phyloP scores from a whole-genome alignment of 2,113 vertebrate genomes.

The Chlamydotis undulata region DNA sequence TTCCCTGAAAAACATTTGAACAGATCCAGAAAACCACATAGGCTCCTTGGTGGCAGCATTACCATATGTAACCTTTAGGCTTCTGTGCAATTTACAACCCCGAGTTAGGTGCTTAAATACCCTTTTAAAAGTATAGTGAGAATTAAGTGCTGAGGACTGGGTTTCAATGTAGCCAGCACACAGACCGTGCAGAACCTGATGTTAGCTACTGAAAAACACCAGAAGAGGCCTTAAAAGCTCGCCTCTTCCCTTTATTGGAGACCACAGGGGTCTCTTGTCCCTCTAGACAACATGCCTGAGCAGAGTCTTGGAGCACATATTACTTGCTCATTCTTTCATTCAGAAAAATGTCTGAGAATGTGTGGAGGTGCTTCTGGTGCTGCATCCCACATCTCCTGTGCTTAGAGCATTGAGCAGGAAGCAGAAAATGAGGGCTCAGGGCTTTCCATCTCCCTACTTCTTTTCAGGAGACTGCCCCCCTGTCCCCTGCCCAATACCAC shows the following conservation, averaged over 20 bases:
- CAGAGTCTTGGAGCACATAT: not conserved
- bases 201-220: not conserved
- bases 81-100: conserved; percentile 3
- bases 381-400: not conserved
- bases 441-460: not conserved
- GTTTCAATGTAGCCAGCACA: not conserved
- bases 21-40: not conserved
- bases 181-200: not conserved
- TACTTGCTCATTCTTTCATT: not conserved
- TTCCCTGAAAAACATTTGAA: not conserved
- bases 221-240: not conserved
- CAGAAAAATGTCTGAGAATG: not conserved
- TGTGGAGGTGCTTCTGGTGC: not conserved
- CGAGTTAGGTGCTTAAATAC: not conserved
- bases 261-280: not conserved
- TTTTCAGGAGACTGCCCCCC: not conserved
- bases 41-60: not conserved
- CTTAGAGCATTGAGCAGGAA: not conserved
- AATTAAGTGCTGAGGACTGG: not conserved
- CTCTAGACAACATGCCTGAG: not conserved
- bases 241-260: not conserved
- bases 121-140: not conserved
- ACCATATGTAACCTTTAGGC: not conserved
- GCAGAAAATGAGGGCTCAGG: not conserved
- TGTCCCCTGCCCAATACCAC: no score